phyloP scores from a whole-genome alignment of 2,113 vertebrate species.

The Tapirus terrestris region DNA sequence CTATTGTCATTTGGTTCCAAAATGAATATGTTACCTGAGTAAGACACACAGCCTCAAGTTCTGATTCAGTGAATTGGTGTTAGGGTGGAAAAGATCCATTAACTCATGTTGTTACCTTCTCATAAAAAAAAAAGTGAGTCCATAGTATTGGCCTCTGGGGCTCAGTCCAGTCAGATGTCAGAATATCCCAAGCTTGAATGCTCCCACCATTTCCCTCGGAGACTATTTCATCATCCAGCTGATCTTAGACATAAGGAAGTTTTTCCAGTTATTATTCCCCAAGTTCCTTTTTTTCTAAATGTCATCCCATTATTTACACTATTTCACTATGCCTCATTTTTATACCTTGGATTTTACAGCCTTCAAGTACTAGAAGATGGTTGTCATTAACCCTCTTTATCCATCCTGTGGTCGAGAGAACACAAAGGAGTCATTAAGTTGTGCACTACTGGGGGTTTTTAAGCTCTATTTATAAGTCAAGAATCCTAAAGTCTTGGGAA shows the following conservation, averaged over 20 bases:
- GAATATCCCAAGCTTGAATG: not conserved
- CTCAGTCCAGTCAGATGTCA: slow-evolving; percentile 14
- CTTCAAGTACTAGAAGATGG: not conserved
- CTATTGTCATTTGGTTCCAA: slow-evolving; percentile 6
- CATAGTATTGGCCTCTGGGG: not conserved
- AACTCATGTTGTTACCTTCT: slow-evolving; percentile 3
- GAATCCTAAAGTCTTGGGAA: not conserved
- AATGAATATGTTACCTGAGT: slow-evolving; percentile 42
- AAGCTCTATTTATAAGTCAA: slow-evolving; percentile 32
- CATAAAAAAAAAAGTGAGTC: not conserved
- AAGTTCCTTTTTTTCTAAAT: slow-evolving; percentile 30
- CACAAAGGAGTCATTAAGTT: not conserved
- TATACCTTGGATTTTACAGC: slow-evolving; percentile 51
- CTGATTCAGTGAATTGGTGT: slow-evolving; percentile 46
- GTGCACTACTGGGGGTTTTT: not conserved
- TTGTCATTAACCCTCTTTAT: slow-evolving; percentile 43
- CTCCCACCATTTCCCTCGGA: not conserved
- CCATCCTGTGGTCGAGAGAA: not conserved
- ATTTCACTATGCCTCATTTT: slow-evolving; percentile 41
- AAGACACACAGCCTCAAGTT: slow-evolving; percentile 13
- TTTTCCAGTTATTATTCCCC: slow-evolving; percentile 63
- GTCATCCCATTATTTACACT: slow-evolving; percentile 45
- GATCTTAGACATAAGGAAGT: slow-evolving; percentile 47
- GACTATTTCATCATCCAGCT: slow-evolving; percentile 46
- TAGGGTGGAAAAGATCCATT: slow-evolving; percentile 17